A percentile compares a stretch with the other conserved stretches of the same genome.
phyloP scores from a whole-genome alignment of 64 coral and sea anemone genomes.

The Stylophora pistillata region DNA sequence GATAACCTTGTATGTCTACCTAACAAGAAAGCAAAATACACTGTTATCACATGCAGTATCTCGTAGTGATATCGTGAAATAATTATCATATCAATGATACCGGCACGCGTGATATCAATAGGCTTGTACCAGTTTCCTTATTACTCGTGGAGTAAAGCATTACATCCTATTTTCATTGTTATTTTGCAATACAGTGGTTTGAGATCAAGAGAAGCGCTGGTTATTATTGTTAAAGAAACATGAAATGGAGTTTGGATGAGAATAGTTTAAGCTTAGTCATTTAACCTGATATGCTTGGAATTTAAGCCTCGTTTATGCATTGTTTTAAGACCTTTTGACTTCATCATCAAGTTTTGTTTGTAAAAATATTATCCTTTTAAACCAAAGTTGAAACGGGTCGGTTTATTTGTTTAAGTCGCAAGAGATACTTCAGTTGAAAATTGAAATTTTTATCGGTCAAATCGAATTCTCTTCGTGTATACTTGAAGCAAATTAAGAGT shows the following conservation, averaged over 20 bases:
- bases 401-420: background rate
- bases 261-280: background rate
- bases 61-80: slow-evolving; percentile 20
- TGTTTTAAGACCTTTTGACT: slow-evolving; percentile 33
- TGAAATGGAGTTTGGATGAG: background rate
- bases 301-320: background rate
- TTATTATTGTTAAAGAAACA: background rate
- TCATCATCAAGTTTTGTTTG: slow-evolving; percentile 13
- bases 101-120: slow-evolving; percentile 38
- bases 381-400: background rate
- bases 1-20: slow-evolving; percentile 14
- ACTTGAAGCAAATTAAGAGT: background rate
- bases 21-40: slow-evolving; percentile 24
- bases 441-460: too few species aligned
- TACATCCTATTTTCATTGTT: slow-evolving; percentile 16
- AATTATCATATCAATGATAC: slow-evolving; percentile 45
- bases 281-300: background rate
- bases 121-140: slow-evolving; percentile 22
- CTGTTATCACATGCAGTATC: slow-evolving; percentile 17
- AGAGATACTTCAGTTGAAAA: background rate
- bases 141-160: background rate
- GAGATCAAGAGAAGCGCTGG: background rate
- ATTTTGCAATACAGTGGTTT: background rate
- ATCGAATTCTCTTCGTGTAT: background rate
- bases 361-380: slow-evolving; percentile 29